phyloP scores from a whole-genome alignment of 2,888 invertebrate species.

The Camponotus fellah region DNA sequence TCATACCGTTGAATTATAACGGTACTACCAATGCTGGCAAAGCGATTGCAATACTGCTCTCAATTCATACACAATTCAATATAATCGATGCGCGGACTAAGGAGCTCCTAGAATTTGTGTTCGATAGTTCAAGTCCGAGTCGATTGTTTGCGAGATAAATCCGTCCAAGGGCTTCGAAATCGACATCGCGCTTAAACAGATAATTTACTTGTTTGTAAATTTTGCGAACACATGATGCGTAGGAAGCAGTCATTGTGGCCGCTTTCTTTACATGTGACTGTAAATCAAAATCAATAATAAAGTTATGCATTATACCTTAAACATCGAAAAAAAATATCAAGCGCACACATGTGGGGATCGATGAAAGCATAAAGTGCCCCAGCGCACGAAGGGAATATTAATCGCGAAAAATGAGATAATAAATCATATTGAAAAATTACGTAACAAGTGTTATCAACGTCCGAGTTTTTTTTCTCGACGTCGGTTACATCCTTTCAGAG shows the following conservation, averaged over 20 bases:
- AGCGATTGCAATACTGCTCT: not conserved
- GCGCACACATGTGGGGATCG: not conserved
- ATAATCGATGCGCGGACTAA: not conserved
- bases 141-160: constrained; percentile 22
- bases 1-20: constrained; percentile 12
- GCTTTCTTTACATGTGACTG: not conserved
- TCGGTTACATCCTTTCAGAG: constrained; percentile 1
- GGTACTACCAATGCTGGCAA: not conserved
- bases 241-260: not conserved
- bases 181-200: not conserved
- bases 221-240: not conserved
- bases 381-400: constrained; percentile 26
- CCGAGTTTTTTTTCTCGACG: constrained; percentile 7
- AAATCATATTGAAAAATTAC: constrained; percentile 45
- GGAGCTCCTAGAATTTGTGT: not conserved
- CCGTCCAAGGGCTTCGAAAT: not conserved
- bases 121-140: not conserved
- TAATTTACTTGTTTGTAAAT: not conserved
- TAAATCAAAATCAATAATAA: constrained; percentile 45
- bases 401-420: constrained; percentile 23
- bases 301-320: constrained; percentile 21
- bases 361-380: constrained; percentile 20
- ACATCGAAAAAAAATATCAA: not conserved
- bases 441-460: constrained; percentile 26
- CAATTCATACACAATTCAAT: constrained; percentile 2